These are phyloP conservation scores for Lasioglossum marginatum DNA, from an alignment of 2,888 invertebrate genomes.

Conservation along the genomic window DNA sequence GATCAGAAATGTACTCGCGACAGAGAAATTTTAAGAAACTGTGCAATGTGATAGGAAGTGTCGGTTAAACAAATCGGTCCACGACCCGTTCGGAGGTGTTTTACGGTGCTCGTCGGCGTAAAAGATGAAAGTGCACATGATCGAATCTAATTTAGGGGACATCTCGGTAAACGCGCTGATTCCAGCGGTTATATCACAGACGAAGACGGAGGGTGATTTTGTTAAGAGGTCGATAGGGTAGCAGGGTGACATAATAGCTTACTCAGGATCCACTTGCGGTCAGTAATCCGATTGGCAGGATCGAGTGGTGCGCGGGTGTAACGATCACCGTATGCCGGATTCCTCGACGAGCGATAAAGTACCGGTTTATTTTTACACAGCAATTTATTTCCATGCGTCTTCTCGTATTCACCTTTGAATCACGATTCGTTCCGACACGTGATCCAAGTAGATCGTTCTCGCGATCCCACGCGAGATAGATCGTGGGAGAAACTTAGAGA, in stretches of 20 bases:
- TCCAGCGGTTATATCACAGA: conserved; percentile 43
- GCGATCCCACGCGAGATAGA: not conserved
- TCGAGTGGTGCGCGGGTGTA: conserved; percentile 25
- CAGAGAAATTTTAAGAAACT: not conserved
- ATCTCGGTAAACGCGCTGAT: conserved; percentile 42
- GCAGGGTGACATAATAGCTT: conserved; percentile 64
- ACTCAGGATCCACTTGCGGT: conserved; percentile 66
- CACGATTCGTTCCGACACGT: not conserved
- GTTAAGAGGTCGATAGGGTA: conserved; percentile 50
- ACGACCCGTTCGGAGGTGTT: too few relatives aligned
- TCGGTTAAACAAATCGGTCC: too few relatives aligned
- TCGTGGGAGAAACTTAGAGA: not conserved
- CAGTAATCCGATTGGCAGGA: conserved; percentile 65
- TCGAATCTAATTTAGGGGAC: conserved; percentile 49
- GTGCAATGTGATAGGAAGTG: not conserved
- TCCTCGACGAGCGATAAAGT: not conserved
- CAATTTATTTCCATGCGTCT: not conserved
- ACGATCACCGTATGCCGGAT: conserved; percentile 37
- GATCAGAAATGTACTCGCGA: not conserved
- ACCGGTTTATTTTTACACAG: not conserved
- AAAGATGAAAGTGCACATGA: conserved; percentile 37
- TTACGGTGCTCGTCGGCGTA: not conserved
- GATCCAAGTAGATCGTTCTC: not conserved
- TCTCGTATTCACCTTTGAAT: not conserved
- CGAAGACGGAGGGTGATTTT: conserved; percentile 55